These are phyloP conservation scores for Cheilosia grossa DNA, from an alignment of 2,888 invertebrate genomes.

Conservation along the genomic window DNA sequence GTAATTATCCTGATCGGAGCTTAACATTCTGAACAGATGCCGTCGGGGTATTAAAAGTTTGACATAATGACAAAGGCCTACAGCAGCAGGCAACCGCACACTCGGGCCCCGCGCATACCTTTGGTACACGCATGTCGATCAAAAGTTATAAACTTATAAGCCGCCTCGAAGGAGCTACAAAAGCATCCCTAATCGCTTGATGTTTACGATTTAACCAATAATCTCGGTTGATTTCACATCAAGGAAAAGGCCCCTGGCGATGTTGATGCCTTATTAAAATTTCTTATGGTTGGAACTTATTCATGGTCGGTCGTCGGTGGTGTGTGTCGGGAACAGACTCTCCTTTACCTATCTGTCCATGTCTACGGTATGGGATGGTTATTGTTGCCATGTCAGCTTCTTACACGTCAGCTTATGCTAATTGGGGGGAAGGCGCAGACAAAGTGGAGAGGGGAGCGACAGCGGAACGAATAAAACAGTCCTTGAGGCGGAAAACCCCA, in stretches of 20 bases:
- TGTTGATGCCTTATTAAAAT: constrained; percentile 35
- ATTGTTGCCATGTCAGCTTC: too few species aligned
- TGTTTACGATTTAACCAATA: constrained; percentile 55
- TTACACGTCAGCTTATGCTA: too few species aligned
- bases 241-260: constrained; percentile 14
- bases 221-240: constrained; percentile 52
- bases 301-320: background rate
- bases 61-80: constrained; percentile 65
- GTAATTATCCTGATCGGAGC: constrained; percentile 41
- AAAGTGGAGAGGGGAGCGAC: background rate
- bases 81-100: background rate
- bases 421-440: constrained; percentile 18
- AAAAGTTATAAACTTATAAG: constrained; percentile 58
- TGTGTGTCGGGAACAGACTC: constrained; percentile 39
- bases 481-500: constrained; percentile 37
- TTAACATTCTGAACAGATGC: constrained; percentile 52
- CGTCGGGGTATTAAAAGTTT: constrained; percentile 60
- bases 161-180: constrained; percentile 3
- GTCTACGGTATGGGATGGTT: background rate
- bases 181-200: constrained; percentile 29
- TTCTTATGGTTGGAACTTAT: constrained; percentile 11
- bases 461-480: constrained; percentile 31
- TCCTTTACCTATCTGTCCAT: constrained; percentile 3
- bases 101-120: constrained; percentile 8
- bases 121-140: constrained; percentile 58